Evolutionary conservation across 1,140 invertebrate genomes (phyloP), one percentile per base, ranked within the genome.

Genomic region (Daktulosphaira vitifoliae): DNA sequence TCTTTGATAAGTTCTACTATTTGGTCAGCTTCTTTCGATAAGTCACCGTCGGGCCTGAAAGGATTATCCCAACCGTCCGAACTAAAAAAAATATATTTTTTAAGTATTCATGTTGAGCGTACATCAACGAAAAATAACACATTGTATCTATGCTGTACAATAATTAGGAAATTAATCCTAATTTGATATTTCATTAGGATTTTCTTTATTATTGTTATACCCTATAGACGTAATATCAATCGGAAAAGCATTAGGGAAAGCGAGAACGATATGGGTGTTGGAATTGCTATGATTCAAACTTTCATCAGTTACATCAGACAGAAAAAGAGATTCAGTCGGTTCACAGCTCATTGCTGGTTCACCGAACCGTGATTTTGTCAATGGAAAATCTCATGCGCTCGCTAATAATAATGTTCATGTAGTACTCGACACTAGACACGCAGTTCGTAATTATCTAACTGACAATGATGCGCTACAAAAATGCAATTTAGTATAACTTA

Each of bases 41-140:
- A 78, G 76, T 96, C 91, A 50, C 93, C 92, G 71, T 94, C 93
- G 5, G 93, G 93, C 75, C 92, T 84, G 81, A 97, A 98, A 25
- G 93, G 93, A 78, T 97, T 98, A 76, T 98, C 94, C 84, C 92
- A 92, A 50, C 90, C 91, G 73, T 96, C 92, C 70, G 88, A 87
- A 76, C 92, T 97, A 81, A 69, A 85, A 71, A n/a, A n/a, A n/a
- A n/a, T n/a, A n/a, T n/a, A n/a, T n/a, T n/a, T n/a, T n/a, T n/a
- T n/a, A n/a, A n/a, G n/a, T n/a, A n/a, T n/a, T n/a, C n/a, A n/a
- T n/a, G n/a, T n/a, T n/a, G n/a, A n/a, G n/a, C n/a, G n/a, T n/a
- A n/a, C n/a, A 23, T 6, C 9, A 25, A 25, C 6, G 18, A 11
- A 5, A 18, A n/a, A 56, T 16, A 38, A 1, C 15, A 8, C 8